Conservation (phyloP, 92 coral and sea anemone species). For the Pocillopora grandis region DNA sequence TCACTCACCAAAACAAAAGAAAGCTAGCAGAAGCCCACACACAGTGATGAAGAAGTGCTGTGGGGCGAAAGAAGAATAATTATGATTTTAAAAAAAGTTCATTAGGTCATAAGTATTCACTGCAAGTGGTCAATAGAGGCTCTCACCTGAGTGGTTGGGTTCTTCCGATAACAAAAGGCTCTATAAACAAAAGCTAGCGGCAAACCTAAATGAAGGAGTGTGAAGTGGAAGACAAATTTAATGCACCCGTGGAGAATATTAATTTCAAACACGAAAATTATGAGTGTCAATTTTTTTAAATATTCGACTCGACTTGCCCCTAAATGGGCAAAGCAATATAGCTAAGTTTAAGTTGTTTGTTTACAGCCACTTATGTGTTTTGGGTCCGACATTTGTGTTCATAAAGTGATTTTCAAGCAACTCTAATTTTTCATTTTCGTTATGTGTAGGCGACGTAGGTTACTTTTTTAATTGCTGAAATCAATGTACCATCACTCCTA, state of each 20-base stretch:
- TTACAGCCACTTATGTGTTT: too few species aligned
- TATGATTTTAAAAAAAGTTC: not conserved
- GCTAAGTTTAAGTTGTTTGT: not conserved
- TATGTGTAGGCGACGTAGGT: too few species aligned
- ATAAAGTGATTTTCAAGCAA: too few species aligned
- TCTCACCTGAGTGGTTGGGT: conserved; percentile 67
- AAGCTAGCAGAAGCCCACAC: conserved; percentile 74
- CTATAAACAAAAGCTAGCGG: conserved; percentile 82
- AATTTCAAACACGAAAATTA: not conserved
- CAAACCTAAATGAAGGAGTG: conserved; percentile 53
- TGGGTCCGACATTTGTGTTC: too few species aligned
- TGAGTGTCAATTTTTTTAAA: not conserved
- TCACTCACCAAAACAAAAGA: conserved; percentile 85
- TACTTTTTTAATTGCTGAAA: too few species aligned
- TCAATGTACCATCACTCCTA: too few species aligned
- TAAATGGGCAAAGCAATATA: not conserved
- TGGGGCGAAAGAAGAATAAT: not conserved
- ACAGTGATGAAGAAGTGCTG: conserved; percentile 81
- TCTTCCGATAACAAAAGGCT: conserved; percentile 56
- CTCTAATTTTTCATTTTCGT: too few species aligned
- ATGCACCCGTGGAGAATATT: not conserved
- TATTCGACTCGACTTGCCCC: too few species aligned
- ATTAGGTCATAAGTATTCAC: not conserved
- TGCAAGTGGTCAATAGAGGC: not conserved
- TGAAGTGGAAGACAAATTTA: not conserved